phyloP scores from a whole-genome alignment of 1,140 invertebrate species.

The Metopolophium dirhodum region DNA sequence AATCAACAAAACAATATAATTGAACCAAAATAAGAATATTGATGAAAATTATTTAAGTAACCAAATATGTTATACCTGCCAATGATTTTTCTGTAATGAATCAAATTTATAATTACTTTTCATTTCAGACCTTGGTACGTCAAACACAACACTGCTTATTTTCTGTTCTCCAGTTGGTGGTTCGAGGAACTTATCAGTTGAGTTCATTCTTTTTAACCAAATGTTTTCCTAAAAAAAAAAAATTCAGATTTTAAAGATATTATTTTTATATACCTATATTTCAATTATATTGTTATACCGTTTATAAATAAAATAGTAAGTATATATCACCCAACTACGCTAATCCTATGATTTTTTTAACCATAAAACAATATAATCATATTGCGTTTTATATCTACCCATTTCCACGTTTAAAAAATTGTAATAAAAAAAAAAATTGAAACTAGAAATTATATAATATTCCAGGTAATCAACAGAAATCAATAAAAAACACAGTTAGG shows the following conservation, averaged over 20 bases:
- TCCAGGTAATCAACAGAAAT: no score
- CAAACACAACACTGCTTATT: not conserved
- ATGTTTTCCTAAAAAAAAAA: slow-evolving; percentile 22
- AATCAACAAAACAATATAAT: not conserved
- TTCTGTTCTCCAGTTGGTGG: slow-evolving; percentile 1
- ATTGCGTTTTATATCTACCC: no score
- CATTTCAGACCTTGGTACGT: slow-evolving; percentile 11
- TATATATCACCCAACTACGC: not conserved
- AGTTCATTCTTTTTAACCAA: slow-evolving; percentile 20
- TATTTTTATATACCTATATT: not conserved
- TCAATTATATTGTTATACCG: not conserved
- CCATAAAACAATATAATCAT: no score
- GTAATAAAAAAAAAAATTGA: no score
- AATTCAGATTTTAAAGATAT: not conserved
- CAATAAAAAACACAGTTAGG: no score
- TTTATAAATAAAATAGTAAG: not conserved
- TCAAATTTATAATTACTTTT: slow-evolving; percentile 24
- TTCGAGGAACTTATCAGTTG: slow-evolving; percentile 9
- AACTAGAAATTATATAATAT: no score
- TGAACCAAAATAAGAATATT: not conserved
- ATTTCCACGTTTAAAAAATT: no score
- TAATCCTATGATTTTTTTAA: no score
- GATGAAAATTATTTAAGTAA: not conserved
- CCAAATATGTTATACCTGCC: not conserved
- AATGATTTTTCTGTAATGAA: not conserved